Percentiles rank a stretch among this genome's conserved stretches.
Conservation (phyloP, 1,140 invertebrate genomes). For the Periplaneta americana region DNA sequence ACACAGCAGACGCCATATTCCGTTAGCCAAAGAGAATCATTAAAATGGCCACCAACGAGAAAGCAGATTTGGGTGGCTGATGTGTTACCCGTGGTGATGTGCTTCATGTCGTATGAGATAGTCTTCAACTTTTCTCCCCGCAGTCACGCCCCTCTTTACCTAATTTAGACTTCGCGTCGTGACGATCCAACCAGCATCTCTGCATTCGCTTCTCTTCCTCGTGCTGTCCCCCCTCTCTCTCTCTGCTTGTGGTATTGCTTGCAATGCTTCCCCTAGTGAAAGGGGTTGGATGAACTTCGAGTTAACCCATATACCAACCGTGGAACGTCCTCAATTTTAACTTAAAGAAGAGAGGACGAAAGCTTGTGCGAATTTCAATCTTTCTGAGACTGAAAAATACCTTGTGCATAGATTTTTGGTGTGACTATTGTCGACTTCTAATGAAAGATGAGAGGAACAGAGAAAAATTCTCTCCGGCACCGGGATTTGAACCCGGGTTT, state of each 20-base stretch:
- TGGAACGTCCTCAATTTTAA: not conserved
- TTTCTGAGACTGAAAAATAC: no score
- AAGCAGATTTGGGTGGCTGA: not conserved
- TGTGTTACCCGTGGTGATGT: not conserved
- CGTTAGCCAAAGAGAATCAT: not conserved
- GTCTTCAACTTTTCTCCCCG: not conserved
- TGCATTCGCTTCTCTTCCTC: not conserved
- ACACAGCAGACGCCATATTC: not conserved
- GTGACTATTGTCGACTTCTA: no score
- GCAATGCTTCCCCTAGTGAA: not conserved
- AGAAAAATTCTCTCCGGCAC: no score
- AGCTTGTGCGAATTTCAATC: no score
- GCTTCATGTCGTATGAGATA: not conserved
- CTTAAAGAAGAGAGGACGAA: not conserved
- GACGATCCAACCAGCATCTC: not conserved
- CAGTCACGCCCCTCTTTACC: not conserved
- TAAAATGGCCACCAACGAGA: not conserved
- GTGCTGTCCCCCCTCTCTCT: not conserved
- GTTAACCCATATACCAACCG: not conserved
- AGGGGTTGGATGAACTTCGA: not conserved
- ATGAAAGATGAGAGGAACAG: no score
- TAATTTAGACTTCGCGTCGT: not conserved
- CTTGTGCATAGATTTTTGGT: no score
- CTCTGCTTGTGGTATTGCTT: not conserved
- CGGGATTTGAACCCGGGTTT: no score